Evolutionary conservation across 2,888 invertebrate species (phyloP), one percentile per base, ranked within the genome.

Genomic region (Drosophila barbarae): DNA sequence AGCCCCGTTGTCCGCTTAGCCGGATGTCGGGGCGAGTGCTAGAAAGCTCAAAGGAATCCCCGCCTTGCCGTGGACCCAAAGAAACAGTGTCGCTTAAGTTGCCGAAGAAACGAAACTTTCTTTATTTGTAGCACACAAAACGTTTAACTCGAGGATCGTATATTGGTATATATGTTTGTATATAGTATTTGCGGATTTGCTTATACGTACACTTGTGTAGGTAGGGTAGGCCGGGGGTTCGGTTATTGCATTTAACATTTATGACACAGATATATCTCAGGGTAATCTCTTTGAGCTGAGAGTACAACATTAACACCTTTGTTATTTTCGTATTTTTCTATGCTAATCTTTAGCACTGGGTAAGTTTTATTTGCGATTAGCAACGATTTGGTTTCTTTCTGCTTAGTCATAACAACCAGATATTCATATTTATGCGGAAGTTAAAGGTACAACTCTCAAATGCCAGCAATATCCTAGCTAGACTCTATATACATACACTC

Each of bases 361-460:
- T 66, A 51, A 66, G 58, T 60, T 71, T 60, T 72, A 72, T 72
- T 72, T 71, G 72, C 72, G 47, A 10, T 47, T 58, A 53, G 67
- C 69, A 70, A 77, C 60, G 65, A 58, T 79, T 72, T 71, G 47
- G 81, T 71, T 73, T 82, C 49, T 71, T 73, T 82, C 49, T 50
- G 51, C 76, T 66, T 32, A 63, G 44, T 57, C 23, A 34, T 47
- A 53, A 61, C 52, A 54, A 52, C 39, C 59, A 63, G 54, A 47
- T 50, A 42, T 61, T 49, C 46, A 52, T 58, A 39, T 54, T 44
- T 50, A 57, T 55, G 44, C 61, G 56, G 67, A 69, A 68, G 63
- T 66, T 68, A 36, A 71, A 85, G 84, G 81, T 82, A 85, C 84
- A 82, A 75, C 82, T 82, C 81, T 82, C 79, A 73, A 72, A 56